Conservation (phyloP, 2,113 vertebrate species). For the Murina feae region DNA sequence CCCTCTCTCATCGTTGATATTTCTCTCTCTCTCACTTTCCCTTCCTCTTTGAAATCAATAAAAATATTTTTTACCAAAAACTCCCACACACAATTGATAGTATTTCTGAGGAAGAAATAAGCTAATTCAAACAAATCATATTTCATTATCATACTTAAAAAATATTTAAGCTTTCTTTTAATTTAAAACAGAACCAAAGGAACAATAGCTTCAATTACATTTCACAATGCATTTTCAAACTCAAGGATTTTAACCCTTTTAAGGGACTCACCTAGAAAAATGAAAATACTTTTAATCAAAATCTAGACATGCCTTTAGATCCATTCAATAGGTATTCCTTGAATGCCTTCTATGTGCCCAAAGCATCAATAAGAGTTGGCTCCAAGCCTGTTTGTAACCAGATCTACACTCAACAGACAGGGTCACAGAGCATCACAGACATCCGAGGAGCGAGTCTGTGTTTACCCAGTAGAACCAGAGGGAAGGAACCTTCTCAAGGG, state of each 20-base stretch:
- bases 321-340: fast-evolving
- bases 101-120: background rate
- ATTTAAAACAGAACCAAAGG: background rate
- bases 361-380: fast-evolving
- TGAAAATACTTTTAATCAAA: background rate
- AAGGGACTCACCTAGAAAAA: background rate
- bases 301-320: background rate
- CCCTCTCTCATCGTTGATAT: too few relatives aligned
- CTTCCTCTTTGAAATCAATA: too few relatives aligned
- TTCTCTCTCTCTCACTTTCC: too few relatives aligned
- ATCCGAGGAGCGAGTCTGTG: fast-evolving
- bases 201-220: background rate
- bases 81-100: too few relatives aligned
- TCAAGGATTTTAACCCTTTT: background rate
- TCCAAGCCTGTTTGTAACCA: fast-evolving
- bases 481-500: fast-evolving
- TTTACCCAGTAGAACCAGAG: background rate
- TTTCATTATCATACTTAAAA: background rate
- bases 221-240: background rate
- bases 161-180: background rate
- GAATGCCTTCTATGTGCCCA: background rate
- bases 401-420: fast-evolving
- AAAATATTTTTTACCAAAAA: too few relatives aligned
- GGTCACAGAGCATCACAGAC: fast-evolving
- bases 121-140: background rate